phyloP scores from a whole-genome alignment of 2,888 invertebrate species.

The Tiliacea aurago region DNA sequence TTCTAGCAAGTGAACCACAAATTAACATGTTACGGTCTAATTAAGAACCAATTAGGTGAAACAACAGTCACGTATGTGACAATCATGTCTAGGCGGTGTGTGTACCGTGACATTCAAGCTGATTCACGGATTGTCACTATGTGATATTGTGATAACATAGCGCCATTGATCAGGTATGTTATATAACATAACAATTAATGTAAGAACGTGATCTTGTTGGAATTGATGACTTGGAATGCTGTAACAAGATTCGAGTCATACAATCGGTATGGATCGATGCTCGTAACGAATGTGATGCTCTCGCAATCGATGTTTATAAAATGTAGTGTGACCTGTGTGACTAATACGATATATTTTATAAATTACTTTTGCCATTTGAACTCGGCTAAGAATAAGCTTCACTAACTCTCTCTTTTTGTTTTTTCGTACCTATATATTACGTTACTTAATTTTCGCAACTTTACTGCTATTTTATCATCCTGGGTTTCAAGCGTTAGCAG shows the following conservation, averaged over 20 bases:
- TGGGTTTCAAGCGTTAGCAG: too few species aligned
- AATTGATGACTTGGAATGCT: conserved; percentile 49
- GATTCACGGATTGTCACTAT: conserved; percentile 46
- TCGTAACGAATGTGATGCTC: conserved; percentile 30
- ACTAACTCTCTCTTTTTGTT: background rate
- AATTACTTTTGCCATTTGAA: conserved; percentile 15
- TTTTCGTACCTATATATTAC: background rate
- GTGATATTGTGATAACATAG: conserved; percentile 45
- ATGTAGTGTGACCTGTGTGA: conserved; percentile 21
- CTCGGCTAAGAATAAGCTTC: background rate
- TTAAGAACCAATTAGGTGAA: conserved; percentile 53
- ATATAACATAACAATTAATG: conserved; percentile 46
- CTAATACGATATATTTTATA: conserved; percentile 17
- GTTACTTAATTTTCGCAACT: background rate
- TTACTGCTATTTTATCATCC: background rate
- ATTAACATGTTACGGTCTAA: conserved; percentile 58
- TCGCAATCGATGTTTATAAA: conserved; percentile 44
- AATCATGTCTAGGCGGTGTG: conserved; percentile 36
- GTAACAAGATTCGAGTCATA: conserved; percentile 43
- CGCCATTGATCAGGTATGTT: conserved; percentile 42
- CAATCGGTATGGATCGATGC: conserved; percentile 31
- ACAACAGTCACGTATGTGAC: conserved; percentile 45
- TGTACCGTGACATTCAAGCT: conserved; percentile 37
- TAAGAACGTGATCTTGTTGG: conserved; percentile 59
- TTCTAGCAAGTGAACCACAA: conserved; percentile 38